These are phyloP conservation scores for Colossoma macropomum DNA, from an alignment of 2,113 vertebrate genomes.

Conservation along the genomic window DNA sequence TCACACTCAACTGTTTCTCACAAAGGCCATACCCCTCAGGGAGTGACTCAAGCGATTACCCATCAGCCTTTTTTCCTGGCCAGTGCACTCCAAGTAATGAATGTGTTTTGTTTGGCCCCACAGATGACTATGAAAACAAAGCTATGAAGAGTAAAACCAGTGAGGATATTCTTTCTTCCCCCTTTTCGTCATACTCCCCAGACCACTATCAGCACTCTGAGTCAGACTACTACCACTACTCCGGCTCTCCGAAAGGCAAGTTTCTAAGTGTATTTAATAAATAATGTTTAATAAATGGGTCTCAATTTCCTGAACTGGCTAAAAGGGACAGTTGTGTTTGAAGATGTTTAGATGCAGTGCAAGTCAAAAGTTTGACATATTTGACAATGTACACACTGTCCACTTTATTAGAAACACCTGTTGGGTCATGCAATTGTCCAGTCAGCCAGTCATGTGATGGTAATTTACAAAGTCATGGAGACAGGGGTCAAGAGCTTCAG, in stretches of 20 bases:
- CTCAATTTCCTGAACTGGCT: too few relatives aligned
- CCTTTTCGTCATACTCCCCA: constrained; percentile 86
- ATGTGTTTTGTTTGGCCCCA: constrained; percentile 41
- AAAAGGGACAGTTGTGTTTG: background rate
- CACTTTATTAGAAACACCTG: too few relatives aligned
- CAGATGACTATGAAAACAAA: constrained; percentile 76
- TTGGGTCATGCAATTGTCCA: too few relatives aligned
- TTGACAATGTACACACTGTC: too few relatives aligned
- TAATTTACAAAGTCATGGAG: too few relatives aligned
- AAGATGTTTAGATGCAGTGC: background rate
- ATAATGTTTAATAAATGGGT: background rate
- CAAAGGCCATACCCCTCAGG: background rate
- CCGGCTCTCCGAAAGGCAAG: constrained; percentile 84
- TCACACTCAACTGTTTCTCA: background rate
- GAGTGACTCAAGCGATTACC: background rate
- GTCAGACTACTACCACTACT: constrained; percentile 88
- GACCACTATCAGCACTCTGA: constrained; percentile 86
- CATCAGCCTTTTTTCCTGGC: background rate
- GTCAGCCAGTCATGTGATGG: too few relatives aligned
- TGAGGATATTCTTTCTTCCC: constrained; percentile 86
- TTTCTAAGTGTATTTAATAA: background rate
- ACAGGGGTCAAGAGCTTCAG: too few relatives aligned
- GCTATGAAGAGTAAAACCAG: constrained; percentile 88
- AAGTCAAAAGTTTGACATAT: too few relatives aligned
- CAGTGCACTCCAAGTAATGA: background rate